phyloP scores from a whole-genome alignment of 2,888 invertebrate genomes.

The Pheosia tremula region DNA sequence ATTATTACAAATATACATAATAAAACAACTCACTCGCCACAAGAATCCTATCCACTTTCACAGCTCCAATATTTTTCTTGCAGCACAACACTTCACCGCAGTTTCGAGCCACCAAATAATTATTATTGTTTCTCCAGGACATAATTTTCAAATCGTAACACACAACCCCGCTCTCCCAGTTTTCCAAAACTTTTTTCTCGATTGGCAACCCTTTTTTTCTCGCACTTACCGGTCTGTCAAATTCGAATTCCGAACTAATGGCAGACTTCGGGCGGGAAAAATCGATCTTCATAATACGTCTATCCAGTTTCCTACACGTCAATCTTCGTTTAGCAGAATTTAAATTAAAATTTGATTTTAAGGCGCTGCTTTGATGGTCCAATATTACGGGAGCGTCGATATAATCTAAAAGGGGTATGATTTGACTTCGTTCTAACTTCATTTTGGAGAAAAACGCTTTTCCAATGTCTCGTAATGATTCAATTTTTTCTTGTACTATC shows the following conservation, averaged over 20 bases:
- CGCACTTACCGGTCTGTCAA: constrained; percentile 62
- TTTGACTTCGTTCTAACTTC: constrained; percentile 63
- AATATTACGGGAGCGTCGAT: constrained; percentile 42
- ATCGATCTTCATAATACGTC: constrained; percentile 37
- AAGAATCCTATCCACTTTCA: constrained; percentile 55
- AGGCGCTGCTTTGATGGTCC: constrained; percentile 20
- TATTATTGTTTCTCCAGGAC: constrained; percentile 49
- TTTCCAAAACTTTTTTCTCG: constrained; percentile 43
- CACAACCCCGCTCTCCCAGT: constrained; percentile 61
- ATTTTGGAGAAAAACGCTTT: constrained; percentile 74
- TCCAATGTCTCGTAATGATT: constrained; percentile 56
- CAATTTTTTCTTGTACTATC: constrained; percentile 65
- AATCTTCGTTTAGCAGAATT: constrained; percentile 66
- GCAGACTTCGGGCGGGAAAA: constrained; percentile 57
- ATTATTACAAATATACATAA: neutral
- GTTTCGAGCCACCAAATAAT: constrained; percentile 69
- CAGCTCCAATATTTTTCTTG: constrained; percentile 51
- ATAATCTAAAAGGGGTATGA: constrained; percentile 55
- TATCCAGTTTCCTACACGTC: constrained; percentile 54
- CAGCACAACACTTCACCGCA: constrained; percentile 70
- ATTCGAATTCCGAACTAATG: constrained; percentile 38
- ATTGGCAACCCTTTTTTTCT: constrained; percentile 48
- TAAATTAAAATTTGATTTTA: constrained; percentile 55
- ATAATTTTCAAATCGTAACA: constrained; percentile 70
- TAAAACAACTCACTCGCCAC: constrained; percentile 62